Percentiles rank a stretch among this genome's conserved stretches.
Conservation (phyloP, 35 echinoderm and acorn worm species). For the Eucidaris tribuloides region DNA sequence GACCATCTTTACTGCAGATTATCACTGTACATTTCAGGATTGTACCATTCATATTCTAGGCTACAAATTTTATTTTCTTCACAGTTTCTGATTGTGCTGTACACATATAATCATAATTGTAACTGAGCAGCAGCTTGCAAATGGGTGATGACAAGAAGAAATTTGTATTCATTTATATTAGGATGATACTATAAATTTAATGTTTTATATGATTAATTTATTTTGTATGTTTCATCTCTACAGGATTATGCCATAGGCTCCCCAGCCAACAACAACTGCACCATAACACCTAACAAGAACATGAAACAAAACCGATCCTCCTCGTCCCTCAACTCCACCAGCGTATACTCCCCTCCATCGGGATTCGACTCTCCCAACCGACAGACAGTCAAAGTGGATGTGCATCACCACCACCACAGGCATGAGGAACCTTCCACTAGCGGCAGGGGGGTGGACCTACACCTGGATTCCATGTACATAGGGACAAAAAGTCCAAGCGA, state of each 20-base stretch:
- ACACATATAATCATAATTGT: neutral
- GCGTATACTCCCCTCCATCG: neutral
- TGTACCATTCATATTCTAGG: neutral
- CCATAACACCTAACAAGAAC: slow-evolving; percentile 46
- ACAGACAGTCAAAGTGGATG: slow-evolving; percentile 71
- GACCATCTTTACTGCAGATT: neutral
- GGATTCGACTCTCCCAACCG: slow-evolving; percentile 40
- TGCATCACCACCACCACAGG: slow-evolving; percentile 48
- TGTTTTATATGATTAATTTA: too few relatives aligned
- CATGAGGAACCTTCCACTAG: slow-evolving; percentile 47
- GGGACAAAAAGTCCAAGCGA: slow-evolving; percentile 91
- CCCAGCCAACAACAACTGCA: slow-evolving; percentile 23
- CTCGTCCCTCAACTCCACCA: slow-evolving; percentile 34
- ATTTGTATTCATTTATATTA: neutral
- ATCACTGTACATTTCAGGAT: neutral
- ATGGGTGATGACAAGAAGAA: neutral
- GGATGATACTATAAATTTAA: neutral
- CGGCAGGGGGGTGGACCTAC: slow-evolving; percentile 27
- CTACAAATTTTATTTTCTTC: neutral
- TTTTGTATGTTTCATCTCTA: neutral
- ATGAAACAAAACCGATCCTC: slow-evolving; percentile 37
- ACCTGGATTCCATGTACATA: slow-evolving; percentile 51
- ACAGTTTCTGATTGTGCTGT: neutral
- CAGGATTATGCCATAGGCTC: slow-evolving; percentile 78
- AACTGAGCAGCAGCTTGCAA: neutral